Evolutionary conservation across 2,888 invertebrate genomes (phyloP), one percentile per base, ranked within the genome.

Genomic region (Eilema caniola): DNA sequence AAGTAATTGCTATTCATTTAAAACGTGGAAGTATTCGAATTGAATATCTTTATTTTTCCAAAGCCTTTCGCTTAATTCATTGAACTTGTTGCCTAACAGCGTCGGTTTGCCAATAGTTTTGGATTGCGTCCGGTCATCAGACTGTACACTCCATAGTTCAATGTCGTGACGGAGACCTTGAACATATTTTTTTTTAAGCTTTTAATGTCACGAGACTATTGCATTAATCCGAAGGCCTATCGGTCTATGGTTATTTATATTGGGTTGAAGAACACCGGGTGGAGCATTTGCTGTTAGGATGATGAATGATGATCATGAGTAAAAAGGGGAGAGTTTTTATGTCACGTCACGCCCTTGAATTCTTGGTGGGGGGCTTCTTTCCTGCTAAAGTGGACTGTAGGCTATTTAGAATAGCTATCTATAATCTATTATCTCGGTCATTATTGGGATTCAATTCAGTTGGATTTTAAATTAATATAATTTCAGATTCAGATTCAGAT

Each of bases 131-230:
- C 86, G 87, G 85, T 86, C 86, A 89, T 88, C 88, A 85, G 85
- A 87, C 86, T 82, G 84, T 85, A 80, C 83, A 82, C 83, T 85
- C 79, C 81, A 88, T 88, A 90, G 91, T 91, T 91, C 91, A 91
- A 90, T 90, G 91, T 89, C 90, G 86, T 72, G 69, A 41, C 37
- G 67, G 25, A 69, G 86, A 84, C 90, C 90, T 89, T 90, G 90
- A 88, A 84, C 75, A 78, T n/a, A n/a, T 77, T 79, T 75, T 77
- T 79, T 78, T 80, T 73, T 70, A 81, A 76, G 70, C 72, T 76
- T 77, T 83, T 78, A 75, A 78, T 82, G 79, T 79, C 76, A 76
- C 76, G 73, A 80, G 72, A 74, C 76, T 75, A 76, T 83, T 83
- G 75, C 76, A 73, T 76, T 70, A 65, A 71, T 67, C 72, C 66